Percentiles rank a stretch among this genome's conserved stretches.
These are phyloP conservation scores for Marcusenius ussheri DNA, from an alignment of 2,113 vertebrate species.

Conservation along the genomic window DNA sequence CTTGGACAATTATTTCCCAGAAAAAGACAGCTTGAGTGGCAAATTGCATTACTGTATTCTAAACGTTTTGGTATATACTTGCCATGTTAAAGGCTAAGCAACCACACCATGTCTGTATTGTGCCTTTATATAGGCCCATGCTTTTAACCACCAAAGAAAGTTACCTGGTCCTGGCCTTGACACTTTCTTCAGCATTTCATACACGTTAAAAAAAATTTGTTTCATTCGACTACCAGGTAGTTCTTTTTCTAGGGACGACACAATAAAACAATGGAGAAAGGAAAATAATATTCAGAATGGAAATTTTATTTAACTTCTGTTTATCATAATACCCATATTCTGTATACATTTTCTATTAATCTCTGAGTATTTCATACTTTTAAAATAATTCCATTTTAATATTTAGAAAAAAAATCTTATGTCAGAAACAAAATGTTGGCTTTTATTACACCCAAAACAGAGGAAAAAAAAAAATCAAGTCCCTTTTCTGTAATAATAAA, in stretches of 20 bases:
- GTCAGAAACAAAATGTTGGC: conserved; percentile 52
- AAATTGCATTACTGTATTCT: background rate
- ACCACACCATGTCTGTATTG: background rate
- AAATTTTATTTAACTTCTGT: conserved; percentile 65
- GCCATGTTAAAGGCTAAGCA: background rate
- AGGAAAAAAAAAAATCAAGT: conserved; percentile 45
- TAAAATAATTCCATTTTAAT: conserved; percentile 60
- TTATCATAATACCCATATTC: conserved; percentile 64
- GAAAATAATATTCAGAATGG: conserved; percentile 50
- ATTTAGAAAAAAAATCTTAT: conserved; percentile 33
- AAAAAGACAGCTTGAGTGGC: background rate
- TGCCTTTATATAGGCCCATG: background rate
- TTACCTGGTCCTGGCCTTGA: background rate
- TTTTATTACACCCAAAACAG: conserved; percentile 51
- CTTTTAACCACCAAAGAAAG: background rate
- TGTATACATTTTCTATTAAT: conserved; percentile 58
- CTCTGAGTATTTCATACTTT: conserved; percentile 33
- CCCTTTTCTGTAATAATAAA: conserved; percentile 58
- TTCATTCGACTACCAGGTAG: background rate
- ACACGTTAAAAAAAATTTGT: background rate
- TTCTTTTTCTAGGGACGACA: background rate
- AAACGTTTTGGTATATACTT: background rate
- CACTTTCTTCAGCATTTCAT: background rate
- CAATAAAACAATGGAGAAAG: background rate
- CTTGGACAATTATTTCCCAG: background rate